Conservation (phyloP, 2,113 vertebrate genomes). For the Melanotaenia duboulayi region DNA sequence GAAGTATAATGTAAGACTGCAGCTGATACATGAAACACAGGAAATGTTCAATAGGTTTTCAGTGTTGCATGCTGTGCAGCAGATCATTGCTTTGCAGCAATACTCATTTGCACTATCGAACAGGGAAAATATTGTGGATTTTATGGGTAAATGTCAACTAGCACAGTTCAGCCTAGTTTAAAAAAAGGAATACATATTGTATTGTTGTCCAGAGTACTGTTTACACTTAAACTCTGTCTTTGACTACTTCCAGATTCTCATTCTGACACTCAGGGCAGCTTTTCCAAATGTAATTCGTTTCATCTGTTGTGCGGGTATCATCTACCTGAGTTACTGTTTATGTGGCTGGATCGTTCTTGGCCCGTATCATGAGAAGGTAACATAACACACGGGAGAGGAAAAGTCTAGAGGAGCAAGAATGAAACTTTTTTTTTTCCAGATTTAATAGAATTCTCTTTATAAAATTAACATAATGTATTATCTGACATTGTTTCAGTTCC, state of each 20-base stretch:
- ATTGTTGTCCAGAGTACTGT: not conserved
- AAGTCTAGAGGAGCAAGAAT: not conserved
- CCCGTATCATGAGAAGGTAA: constrained; percentile 93
- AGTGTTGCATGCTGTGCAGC: not conserved
- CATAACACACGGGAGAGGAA: not conserved
- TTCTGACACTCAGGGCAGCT: constrained; percentile 89
- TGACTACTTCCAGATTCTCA: constrained; percentile 67
- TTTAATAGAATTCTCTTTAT: not conserved
- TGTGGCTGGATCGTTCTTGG: constrained; percentile 97
- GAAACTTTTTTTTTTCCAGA: not conserved
- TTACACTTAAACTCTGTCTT: not conserved
- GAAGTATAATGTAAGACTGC: constrained; percentile 93
- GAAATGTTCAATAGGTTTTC: not conserved
- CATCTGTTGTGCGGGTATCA: constrained; percentile 93
- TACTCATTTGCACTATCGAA: not conserved
- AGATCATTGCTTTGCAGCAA: not conserved
- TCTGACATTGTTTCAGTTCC: constrained; percentile 83
- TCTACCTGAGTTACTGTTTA: constrained; percentile 96
- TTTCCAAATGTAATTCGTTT: constrained; percentile 93
- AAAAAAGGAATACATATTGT: not conserved
- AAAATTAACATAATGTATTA: not conserved
- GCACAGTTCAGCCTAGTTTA: not conserved
- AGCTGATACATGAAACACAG: not conserved
- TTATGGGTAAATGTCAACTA: not conserved
- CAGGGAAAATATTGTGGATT: not conserved